Conservation (phyloP, 1,140 invertebrate genomes). For the Listronotus bonariensis region DNA sequence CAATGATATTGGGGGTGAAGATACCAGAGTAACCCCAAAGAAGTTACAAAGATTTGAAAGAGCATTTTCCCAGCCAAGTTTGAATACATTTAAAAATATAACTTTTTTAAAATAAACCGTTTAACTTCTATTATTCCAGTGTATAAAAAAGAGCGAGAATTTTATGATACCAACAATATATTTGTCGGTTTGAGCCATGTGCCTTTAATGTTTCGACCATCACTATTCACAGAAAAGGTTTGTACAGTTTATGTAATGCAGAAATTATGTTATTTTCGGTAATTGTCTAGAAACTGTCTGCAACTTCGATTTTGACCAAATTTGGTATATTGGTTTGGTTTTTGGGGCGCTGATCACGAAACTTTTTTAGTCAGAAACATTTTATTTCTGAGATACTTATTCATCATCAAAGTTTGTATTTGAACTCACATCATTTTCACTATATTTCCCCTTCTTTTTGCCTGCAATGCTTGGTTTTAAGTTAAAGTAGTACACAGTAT, state of each 20-base stretch:
- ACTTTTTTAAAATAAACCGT: conserved; percentile 72
- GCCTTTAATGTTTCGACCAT: conserved; percentile 67
- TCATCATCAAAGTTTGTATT: too few species aligned
- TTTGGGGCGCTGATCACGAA: too few species aligned
- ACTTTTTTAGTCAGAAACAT: too few species aligned
- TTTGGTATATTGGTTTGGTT: too few species aligned
- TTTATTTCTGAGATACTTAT: too few species aligned
- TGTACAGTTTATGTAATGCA: background rate
- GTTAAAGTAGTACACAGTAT: too few species aligned
- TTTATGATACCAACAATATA: conserved; percentile 65
- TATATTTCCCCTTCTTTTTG: too few species aligned
- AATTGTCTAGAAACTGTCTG: too few species aligned
- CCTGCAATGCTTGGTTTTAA: too few species aligned
- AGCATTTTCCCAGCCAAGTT: conserved; percentile 72
- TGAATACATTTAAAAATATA: conserved; percentile 64
- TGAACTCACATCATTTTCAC: too few species aligned
- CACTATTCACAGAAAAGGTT: conserved; percentile 66
- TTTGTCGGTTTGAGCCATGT: conserved; percentile 74
- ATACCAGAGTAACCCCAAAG: conserved; percentile 69
- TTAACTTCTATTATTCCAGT: conserved; percentile 61
- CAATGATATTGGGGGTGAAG: conserved; percentile 94
- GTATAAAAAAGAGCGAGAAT: conserved; percentile 61
- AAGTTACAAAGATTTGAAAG: conserved; percentile 80
- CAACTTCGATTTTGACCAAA: too few species aligned
- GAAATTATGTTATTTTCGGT: too few species aligned